These are phyloP conservation scores for Eudasyphora cyanicolor DNA, from an alignment of 2,888 invertebrate genomes.

Conservation along the genomic window DNA sequence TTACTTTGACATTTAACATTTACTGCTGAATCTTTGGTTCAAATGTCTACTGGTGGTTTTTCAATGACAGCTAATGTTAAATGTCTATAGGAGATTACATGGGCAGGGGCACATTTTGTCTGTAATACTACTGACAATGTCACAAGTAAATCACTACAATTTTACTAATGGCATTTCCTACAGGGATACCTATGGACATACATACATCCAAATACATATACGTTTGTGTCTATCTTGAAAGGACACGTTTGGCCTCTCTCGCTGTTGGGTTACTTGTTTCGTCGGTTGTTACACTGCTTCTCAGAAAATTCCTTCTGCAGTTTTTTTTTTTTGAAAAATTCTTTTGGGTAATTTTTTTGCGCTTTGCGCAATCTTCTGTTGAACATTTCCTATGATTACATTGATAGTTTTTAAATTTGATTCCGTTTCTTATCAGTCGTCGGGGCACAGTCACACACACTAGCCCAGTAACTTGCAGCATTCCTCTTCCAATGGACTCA, in stretches of 20 bases:
- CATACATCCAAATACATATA: no score
- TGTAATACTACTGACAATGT: no score
- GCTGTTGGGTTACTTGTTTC: background rate
- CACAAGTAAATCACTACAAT: no score
- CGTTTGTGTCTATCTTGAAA: background rate
- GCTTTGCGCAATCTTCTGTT: conserved; percentile 22
- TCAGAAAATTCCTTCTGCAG: background rate
- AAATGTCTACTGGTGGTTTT: no score
- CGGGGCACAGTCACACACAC: conserved; percentile 12
- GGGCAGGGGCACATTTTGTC: no score
- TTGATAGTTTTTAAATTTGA: conserved; percentile 78
- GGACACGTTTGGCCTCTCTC: background rate
- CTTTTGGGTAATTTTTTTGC: conserved; percentile 30
- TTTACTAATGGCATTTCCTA: no score
- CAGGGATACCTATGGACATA: no score
- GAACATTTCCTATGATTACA: conserved; percentile 71
- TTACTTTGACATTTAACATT: no score
- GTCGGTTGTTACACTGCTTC: background rate
- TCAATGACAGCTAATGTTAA: no score
- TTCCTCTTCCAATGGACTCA: conserved; percentile 19
- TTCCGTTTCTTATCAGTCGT: conserved; percentile 75
- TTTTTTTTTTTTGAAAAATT: background rate
- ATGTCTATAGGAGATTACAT: no score
- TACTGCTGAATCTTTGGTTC: no score
- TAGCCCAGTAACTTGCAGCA: conserved; percentile 61